phyloP scores from a whole-genome alignment of 1,140 invertebrate genomes.

The Caerostris extrusa region DNA sequence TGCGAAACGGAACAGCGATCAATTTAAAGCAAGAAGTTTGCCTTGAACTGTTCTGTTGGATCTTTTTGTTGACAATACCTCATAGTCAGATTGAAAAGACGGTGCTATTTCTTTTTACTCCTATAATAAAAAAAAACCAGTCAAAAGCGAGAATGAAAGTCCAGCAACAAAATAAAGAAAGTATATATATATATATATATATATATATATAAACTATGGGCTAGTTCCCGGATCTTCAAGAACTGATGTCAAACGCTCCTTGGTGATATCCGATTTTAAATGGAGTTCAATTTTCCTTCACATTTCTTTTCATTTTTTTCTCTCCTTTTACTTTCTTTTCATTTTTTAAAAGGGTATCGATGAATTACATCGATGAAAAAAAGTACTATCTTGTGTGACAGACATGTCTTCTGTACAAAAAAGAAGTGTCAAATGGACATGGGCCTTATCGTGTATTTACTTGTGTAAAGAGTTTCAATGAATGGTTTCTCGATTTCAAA shows the following conservation, averaged over 20 bases:
- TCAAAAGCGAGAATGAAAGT: constrained; percentile 51
- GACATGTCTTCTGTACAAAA: not conserved
- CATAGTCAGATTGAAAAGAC: constrained; percentile 75
- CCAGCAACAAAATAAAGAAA: not conserved
- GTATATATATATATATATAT: not conserved
- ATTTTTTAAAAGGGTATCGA: constrained; percentile 63
- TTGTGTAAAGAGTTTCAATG: constrained; percentile 42
- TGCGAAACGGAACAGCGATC: constrained; percentile 67
- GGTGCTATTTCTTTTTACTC: constrained; percentile 41
- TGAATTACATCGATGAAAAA: constrained; percentile 63
- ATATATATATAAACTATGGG: constrained; percentile 35
- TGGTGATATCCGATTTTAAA: constrained; percentile 71
- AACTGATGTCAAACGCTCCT: constrained; percentile 66
- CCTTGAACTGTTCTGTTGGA: constrained; percentile 50
- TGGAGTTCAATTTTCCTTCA: constrained; percentile 65
- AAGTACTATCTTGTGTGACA: constrained; percentile 40
- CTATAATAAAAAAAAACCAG: constrained; percentile 9
- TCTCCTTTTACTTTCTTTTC: constrained; percentile 30
- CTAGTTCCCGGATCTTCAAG: constrained; percentile 42
- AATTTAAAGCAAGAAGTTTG: constrained; percentile 69
- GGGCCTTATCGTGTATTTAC: constrained; percentile 59
- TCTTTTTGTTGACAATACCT: constrained; percentile 76
- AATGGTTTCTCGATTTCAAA: constrained; percentile 22
- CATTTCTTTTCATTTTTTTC: constrained; percentile 20
- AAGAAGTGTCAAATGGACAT: constrained; percentile 10